Percentiles rank a stretch among this genome's conserved stretches.
phyloP scores from a whole-genome alignment of 2,113 vertebrate genomes.

The Platycercus adscitus region DNA sequence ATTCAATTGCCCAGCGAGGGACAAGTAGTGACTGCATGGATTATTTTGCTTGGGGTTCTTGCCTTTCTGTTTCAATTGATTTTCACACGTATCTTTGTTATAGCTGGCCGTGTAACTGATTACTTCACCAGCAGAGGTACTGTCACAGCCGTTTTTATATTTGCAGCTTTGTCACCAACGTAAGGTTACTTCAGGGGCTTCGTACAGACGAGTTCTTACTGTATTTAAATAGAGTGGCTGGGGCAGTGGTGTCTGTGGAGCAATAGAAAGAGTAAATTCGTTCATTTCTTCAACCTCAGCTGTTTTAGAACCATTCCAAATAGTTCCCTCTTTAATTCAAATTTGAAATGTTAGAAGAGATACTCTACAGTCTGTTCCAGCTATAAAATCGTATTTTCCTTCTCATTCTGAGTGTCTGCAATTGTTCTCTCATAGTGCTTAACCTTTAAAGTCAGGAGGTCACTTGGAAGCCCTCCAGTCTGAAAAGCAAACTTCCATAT shows the following conservation, averaged over 20 bases:
- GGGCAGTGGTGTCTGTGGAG: neutral
- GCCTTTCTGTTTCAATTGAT: neutral
- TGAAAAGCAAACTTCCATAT: constrained; percentile 71
- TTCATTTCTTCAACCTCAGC: neutral
- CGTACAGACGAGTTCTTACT: neutral
- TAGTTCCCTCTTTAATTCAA: constrained; percentile 40
- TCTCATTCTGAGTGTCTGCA: constrained; percentile 37
- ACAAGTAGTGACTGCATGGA: neutral
- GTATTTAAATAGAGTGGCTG: neutral
- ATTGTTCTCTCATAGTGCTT: constrained; percentile 41
- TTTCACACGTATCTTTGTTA: neutral
- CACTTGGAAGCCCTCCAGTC: constrained; percentile 68
- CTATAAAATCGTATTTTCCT: constrained; percentile 64
- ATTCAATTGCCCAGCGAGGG: neutral
- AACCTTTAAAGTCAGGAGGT: constrained; percentile 55
- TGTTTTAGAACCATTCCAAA: constrained; percentile 5
- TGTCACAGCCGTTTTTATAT: neutral
- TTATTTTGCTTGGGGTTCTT: neutral
- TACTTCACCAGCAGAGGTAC: neutral
- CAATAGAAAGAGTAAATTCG: constrained; percentile 19
- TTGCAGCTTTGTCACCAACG: neutral
- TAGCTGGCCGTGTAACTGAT: neutral
- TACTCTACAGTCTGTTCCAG: constrained; percentile 44
- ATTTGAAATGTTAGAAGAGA: constrained; percentile 54
- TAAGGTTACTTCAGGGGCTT: neutral